Percentiles rank a stretch among this genome's conserved stretches.
These are phyloP conservation scores for Omphaloscelis lunosa DNA, from an alignment of 2,888 invertebrate species.

Conservation along the genomic window DNA sequence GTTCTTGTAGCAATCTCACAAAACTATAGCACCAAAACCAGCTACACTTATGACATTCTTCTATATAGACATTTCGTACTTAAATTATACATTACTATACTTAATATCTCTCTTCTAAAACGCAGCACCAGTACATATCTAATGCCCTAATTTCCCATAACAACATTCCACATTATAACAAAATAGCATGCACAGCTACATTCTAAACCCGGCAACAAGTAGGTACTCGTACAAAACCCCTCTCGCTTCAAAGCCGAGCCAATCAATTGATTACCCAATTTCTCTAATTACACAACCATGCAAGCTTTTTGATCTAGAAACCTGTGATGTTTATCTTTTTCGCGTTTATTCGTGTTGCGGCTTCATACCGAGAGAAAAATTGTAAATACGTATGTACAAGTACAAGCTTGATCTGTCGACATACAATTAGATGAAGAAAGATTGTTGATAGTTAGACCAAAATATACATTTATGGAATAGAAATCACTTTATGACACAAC, in stretches of 20 bases:
- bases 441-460: not conserved
- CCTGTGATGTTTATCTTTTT: constrained; percentile 42
- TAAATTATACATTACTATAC: not conserved
- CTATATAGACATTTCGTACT: too few species aligned
- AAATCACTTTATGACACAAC: not conserved
- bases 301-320: constrained; percentile 47
- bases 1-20: too few species aligned
- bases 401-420: not conserved
- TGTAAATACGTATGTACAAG: constrained; percentile 3
- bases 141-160: not conserved
- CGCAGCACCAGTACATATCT: not conserved
- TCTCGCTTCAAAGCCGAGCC: constrained; percentile 45
- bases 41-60: too few species aligned
- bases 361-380: constrained; percentile 5
- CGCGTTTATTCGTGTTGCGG: not conserved
- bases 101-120: not conserved
- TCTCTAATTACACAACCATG: constrained; percentile 48
- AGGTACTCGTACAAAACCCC: constrained; percentile 10
- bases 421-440: not conserved
- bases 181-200: constrained; percentile 9
- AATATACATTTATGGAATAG: not conserved
- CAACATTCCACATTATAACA: not conserved
- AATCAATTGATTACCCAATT: constrained; percentile 59
- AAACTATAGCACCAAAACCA: too few species aligned
- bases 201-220: constrained; percentile 23